Base-by-base conservation (phyloP, 1,140 invertebrate species). In the Acromyrmex echinatior region DNA sequence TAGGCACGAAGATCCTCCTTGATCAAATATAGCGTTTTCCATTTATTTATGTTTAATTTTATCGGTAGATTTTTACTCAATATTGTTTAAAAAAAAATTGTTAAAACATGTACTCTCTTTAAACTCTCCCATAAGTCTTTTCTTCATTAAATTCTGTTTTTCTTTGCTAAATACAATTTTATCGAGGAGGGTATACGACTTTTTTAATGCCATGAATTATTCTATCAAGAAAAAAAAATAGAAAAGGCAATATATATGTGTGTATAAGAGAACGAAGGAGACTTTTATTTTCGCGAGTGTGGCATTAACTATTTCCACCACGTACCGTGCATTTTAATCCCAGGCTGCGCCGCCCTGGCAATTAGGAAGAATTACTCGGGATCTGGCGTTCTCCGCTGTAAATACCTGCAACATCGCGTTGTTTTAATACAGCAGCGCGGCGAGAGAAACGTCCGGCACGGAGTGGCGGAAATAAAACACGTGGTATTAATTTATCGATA, bases 361-460 rank as follows among this genome's bases (percentile, higher is more conserved):
- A 84, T 84, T 84, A 84, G 70, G 25, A 76, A 76, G 56, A 84
- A 84, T 84, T 84, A 84, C 70, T 76, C 56, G 70, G 70, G 14
- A 76, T 76, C 56, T 35, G 56, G 25, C 25, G 39, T 84, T 25
- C 39, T 45, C 21, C 56, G 39, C 39, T 84, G 80, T 76, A 84
- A 84, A 82, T 82, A 82, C 39, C 80, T 74, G 68, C 31, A 58
- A 49, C 51, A 68, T 25, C 31, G 21, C 56, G 80, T 74, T 74
- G 68, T 74, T 82, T 82, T 62, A 82, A 82, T 60, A 49, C 39
- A 60, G 31, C 39, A 7, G 39, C 49, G 39, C 21, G 9, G 18
- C 16, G 65, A 31, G 21, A 21, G 16, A 31, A 39, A 14, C 25
- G 25, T 5, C 7, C 51, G 18, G 25, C 70, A 21, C 18, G 31